Evolutionary conservation across 2,888 invertebrate species (phyloP).

Genomic region (Ormyrus nitidulus): DNA sequence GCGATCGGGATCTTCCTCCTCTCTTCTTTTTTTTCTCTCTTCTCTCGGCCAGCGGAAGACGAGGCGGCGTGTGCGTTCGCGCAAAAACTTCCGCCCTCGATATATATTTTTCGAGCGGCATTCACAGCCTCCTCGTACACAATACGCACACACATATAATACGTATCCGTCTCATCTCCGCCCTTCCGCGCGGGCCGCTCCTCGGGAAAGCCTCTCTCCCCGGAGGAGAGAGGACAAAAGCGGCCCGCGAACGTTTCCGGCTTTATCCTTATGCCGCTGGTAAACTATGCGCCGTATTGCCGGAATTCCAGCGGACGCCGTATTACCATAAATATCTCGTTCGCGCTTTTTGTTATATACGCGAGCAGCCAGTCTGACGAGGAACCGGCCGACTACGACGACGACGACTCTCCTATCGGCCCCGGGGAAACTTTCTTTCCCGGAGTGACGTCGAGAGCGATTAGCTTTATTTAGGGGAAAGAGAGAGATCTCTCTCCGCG

Average conservation of each 20-base stretch:
- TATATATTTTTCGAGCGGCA: constrained; percentile 15
- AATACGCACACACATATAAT: no score
- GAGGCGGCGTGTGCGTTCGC: not conserved
- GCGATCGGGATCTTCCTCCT: not conserved
- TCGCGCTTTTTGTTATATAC: not conserved
- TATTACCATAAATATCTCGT: constrained; percentile 50
- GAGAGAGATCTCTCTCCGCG: not conserved
- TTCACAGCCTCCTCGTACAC: not conserved
- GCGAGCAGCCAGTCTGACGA: not conserved
- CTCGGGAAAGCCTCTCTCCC: no score
- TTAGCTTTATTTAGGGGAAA: constrained; percentile 38
- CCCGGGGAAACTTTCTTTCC: constrained; percentile 13
- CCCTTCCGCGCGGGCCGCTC: no score
- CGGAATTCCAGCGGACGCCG: constrained; percentile 16
- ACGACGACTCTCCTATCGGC: constrained; percentile 12
- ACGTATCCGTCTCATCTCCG: no score
- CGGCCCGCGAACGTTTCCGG: constrained; percentile 58
- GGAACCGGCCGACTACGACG: not conserved
- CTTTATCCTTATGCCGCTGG: constrained; percentile 56
- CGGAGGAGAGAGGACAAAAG: no score
- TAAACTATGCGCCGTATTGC: not conserved
- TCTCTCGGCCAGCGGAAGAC: no score
- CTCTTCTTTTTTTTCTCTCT: no score
- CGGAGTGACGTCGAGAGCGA: constrained; percentile 33
- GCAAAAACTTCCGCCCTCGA: constrained; percentile 42